These are phyloP conservation scores for Lophotriccus pileatus DNA, from an alignment of 2,797 vertebrate species.

Conservation along the genomic window DNA sequence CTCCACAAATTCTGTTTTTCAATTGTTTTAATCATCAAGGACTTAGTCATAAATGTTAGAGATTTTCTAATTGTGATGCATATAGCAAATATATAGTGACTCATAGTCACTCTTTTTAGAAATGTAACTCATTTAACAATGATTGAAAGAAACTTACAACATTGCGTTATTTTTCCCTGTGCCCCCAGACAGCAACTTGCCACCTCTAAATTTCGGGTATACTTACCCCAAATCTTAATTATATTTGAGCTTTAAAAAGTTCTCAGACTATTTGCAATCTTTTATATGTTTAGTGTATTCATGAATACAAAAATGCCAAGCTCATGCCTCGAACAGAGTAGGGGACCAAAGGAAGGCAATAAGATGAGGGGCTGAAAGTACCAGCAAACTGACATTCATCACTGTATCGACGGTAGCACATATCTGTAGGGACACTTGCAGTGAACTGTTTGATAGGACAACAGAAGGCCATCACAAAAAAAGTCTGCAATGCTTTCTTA, in stretches of 20 bases:
- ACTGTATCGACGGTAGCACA: background rate
- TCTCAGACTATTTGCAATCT: background rate
- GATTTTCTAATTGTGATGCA: background rate
- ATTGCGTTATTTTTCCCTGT: background rate
- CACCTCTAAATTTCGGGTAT: background rate
- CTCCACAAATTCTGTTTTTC: background rate
- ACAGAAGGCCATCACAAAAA: background rate
- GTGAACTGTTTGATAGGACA: background rate
- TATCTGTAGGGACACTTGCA: background rate
- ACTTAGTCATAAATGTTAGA: slow-evolving; percentile 40
- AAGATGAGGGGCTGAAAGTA: background rate
- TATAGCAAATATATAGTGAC: slow-evolving; percentile 19
- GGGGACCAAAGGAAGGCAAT: background rate
- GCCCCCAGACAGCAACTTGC: slow-evolving; percentile 2
- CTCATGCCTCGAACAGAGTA: background rate
- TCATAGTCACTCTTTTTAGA: slow-evolving; percentile 4
- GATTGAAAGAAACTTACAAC: background rate
- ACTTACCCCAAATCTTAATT: slow-evolving; percentile 26
- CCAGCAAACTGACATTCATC: background rate
- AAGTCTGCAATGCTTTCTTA: background rate
- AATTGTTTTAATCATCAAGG: slow-evolving; percentile 32
- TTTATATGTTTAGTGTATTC: background rate
- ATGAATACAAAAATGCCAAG: background rate
- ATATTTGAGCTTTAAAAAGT: background rate
- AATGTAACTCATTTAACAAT: slow-evolving; percentile 32